These are phyloP conservation scores for Neofelis nebulosa DNA, from an alignment of 2,113 vertebrate species.

Conservation along the genomic window DNA sequence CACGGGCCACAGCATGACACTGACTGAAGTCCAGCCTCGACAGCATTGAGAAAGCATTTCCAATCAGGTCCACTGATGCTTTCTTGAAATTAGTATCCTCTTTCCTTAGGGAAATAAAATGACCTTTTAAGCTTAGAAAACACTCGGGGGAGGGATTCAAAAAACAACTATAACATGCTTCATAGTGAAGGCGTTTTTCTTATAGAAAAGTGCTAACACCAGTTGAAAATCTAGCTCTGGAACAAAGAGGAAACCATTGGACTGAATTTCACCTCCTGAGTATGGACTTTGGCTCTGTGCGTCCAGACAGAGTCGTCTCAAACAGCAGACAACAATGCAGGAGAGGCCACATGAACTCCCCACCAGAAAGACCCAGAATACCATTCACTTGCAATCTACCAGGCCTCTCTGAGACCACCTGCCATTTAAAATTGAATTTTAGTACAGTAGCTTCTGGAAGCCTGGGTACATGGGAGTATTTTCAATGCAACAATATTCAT, in stretches of 20 bases:
- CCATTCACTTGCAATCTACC: background rate
- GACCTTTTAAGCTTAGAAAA: background rate
- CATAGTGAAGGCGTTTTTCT: background rate
- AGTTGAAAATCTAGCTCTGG: background rate
- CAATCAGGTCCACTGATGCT: background rate
- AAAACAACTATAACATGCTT: background rate
- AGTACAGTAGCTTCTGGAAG: background rate
- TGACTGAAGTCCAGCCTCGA: background rate
- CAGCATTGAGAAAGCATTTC: background rate
- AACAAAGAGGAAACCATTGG: background rate
- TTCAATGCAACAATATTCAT: background rate
- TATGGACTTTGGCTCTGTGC: background rate
- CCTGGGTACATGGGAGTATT: background rate
- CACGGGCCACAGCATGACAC: background rate
- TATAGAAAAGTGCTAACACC: background rate
- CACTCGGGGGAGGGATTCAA: background rate
- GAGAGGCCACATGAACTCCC: no score
- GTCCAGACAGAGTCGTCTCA: fast-evolving
- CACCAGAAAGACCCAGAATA: background rate
- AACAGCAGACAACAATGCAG: fast-evolving
- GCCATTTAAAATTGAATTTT: slow-evolving; percentile 5
- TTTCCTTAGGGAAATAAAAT: slow-evolving; percentile 1
- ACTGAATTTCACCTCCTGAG: background rate
- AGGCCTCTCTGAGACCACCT: slow-evolving; percentile 15
- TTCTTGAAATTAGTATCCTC: slow-evolving; percentile 46